phyloP scores from a whole-genome alignment of 2,113 vertebrate species.

The Hirundichthys speculiger region DNA sequence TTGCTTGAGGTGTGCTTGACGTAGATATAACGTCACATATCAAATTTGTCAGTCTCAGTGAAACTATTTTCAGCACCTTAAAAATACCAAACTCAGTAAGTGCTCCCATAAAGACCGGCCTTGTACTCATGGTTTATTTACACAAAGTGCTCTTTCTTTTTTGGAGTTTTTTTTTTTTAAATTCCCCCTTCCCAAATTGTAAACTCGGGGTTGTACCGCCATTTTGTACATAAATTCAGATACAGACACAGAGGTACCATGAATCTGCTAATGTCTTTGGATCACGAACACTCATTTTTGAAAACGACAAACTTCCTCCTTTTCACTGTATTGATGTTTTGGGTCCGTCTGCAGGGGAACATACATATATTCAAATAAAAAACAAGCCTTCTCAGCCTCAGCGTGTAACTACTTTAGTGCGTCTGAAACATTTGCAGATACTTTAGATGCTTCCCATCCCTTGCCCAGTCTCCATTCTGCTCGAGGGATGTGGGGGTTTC shows the following conservation, averaged over 20 bases:
- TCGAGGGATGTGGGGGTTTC: background rate
- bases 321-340: background rate
- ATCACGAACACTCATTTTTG: too few relatives aligned
- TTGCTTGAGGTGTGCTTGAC: background rate
- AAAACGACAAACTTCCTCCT: too few relatives aligned
- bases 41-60: background rate
- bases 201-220: too few relatives aligned
- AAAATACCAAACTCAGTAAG: background rate
- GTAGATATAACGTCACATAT: background rate
- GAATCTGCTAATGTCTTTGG: too few relatives aligned
- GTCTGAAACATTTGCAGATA: background rate
- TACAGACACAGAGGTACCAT: too few relatives aligned
- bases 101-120: background rate
- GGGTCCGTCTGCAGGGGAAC: background rate
- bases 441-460: constrained; percentile 3
- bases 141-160: constrained; percentile 3
- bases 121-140: constrained; percentile 19
- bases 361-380: background rate
- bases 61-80: background rate
- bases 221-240: too few relatives aligned
- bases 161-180: background rate
- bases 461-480: background rate
- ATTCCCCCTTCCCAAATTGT: too few relatives aligned
- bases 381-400: background rate
- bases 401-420: background rate